phyloP scores from a whole-genome alignment of 1,140 invertebrate species.

The Choristoneura fumiferana region DNA sequence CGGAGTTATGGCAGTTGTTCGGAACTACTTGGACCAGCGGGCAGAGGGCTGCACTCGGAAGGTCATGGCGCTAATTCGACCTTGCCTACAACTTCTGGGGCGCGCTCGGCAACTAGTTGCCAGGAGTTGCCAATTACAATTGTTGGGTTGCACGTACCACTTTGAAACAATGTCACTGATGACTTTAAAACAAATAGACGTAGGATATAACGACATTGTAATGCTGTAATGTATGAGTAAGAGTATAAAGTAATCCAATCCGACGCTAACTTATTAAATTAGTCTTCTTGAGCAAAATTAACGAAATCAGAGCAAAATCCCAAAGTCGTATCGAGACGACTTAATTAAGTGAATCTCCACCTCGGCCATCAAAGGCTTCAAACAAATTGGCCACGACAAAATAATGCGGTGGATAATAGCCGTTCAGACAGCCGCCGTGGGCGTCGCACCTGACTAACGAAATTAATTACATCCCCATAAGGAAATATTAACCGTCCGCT shows the following conservation, averaged over 20 bases:
- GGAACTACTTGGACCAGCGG: constrained; percentile 66
- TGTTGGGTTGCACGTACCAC: constrained; percentile 2
- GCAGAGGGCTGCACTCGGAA: constrained; percentile 62
- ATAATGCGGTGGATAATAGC: constrained; percentile 73
- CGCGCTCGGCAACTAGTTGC: not conserved
- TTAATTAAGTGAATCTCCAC: constrained; percentile 70
- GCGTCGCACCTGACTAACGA: constrained; percentile 74
- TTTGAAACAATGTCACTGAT: not conserved
- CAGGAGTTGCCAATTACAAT: constrained; percentile 11
- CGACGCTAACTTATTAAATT: constrained; percentile 21
- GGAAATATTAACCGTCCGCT: constrained; percentile 76
- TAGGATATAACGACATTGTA: too few species aligned
- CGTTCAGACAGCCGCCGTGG: constrained; percentile 60
- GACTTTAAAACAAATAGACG: too few species aligned
- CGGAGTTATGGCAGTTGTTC: constrained; percentile 77
- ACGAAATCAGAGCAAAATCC: constrained; percentile 43
- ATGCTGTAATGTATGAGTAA: too few species aligned
- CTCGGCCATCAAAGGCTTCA: constrained; percentile 72
- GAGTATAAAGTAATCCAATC: too few species aligned
- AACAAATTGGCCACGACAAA: constrained; percentile 74
- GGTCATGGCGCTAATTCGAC: constrained; percentile 76
- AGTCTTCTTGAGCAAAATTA: constrained; percentile 27
- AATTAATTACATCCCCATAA: constrained; percentile 77
- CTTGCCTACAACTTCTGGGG: constrained; percentile 65
- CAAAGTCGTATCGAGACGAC: constrained; percentile 39